Percentiles rank a stretch among this genome's conserved stretches.
Conservation (phyloP, 2,888 invertebrate species). For the Lasioglossum malachurum region DNA sequence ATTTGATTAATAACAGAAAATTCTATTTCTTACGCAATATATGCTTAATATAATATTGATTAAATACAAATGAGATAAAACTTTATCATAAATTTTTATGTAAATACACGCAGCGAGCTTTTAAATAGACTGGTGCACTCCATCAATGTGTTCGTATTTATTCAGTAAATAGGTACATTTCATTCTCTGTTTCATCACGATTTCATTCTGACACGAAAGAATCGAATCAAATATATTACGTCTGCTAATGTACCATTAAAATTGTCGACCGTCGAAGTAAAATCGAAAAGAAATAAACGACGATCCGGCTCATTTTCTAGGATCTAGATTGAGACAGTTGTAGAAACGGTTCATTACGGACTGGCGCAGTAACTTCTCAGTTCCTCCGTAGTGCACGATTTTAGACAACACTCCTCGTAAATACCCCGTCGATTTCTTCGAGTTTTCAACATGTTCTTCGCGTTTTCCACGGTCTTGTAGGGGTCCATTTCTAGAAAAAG, state of each 20-base stretch:
- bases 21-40: conserved; percentile 22
- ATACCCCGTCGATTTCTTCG: conserved; percentile 81
- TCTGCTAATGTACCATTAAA: background rate
- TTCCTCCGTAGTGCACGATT: conserved; percentile 82
- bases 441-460: conserved; percentile 79
- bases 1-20: conserved; percentile 25
- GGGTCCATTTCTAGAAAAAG: conserved; percentile 78
- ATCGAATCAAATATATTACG: conserved; percentile 2
- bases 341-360: conserved; percentile 27
- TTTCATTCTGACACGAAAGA: background rate
- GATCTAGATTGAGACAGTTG: background rate
- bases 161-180: background rate
- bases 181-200: background rate
- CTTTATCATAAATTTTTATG: background rate
- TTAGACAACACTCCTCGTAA: conserved; percentile 85
- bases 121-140: background rate
- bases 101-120: background rate
- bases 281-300: background rate
- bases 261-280: background rate
- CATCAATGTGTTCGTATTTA: background rate
- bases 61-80: conserved; percentile 52
- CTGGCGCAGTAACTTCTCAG: conserved; percentile 82
- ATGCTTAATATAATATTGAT: conserved; percentile 10
- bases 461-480: conserved; percentile 78
- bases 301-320: background rate